Evolutionary conservation across 2,113 vertebrate genomes (phyloP).

Genomic region (Phodopus roborovskii): DNA sequence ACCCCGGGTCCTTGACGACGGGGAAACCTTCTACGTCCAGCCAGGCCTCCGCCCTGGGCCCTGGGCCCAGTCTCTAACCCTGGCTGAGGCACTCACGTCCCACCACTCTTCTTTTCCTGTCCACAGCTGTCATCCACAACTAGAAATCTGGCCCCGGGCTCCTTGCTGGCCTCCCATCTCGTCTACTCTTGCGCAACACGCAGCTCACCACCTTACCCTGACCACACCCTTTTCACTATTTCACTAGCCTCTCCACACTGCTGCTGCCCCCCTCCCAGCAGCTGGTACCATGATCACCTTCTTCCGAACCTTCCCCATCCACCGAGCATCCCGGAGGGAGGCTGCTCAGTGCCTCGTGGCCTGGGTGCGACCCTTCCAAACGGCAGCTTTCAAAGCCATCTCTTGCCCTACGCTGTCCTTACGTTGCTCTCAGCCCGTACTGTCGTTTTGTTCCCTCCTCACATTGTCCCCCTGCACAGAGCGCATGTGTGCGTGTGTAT

Average conservation of each 20-base stretch:
- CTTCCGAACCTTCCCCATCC: not conserved
- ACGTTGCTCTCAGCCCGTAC: too few species aligned
- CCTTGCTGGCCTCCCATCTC: not conserved
- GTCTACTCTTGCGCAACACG: not conserved
- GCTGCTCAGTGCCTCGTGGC: not conserved
- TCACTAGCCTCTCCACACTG: not conserved
- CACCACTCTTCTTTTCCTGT: not conserved
- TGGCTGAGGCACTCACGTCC: too few species aligned
- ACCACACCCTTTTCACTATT: too few species aligned
- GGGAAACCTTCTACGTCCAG: not conserved
- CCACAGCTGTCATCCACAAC: not conserved
- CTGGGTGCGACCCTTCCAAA: not conserved
- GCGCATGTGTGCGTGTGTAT: rapidly evolving
- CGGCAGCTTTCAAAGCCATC: not conserved
- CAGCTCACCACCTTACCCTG: not conserved
- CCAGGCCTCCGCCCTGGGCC: not conserved
- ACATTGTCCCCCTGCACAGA: not conserved
- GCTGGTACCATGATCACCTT: not conserved
- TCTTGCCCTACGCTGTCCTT: not conserved
- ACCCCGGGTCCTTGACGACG: not conserved
- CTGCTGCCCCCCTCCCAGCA: not conserved
- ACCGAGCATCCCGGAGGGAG: not conserved
- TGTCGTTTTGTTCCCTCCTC: not conserved
- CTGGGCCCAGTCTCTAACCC: not conserved
- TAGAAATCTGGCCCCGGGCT: not conserved